Conservation (phyloP, 2,797 vertebrate species). For the Potorous gilbertii region DNA sequence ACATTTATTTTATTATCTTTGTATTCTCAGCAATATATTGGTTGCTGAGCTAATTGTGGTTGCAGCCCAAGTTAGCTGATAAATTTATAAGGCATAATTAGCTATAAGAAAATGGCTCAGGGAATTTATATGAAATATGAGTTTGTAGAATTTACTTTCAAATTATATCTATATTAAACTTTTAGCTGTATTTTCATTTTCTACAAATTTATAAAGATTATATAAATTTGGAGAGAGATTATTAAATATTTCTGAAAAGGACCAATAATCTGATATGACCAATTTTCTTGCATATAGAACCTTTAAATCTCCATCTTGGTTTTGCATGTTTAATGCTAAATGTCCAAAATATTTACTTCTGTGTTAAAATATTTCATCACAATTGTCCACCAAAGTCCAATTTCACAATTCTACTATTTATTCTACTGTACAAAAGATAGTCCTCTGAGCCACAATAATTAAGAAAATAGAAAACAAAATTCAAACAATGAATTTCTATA, state of each 20-base stretch:
- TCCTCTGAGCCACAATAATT: background rate
- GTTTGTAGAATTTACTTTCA: no score
- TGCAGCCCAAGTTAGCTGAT: no score
- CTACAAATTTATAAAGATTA: background rate
- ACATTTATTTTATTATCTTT: no score
- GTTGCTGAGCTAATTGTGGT: no score
- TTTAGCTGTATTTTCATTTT: no score
- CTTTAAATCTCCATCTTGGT: background rate
- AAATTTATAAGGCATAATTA: no score
- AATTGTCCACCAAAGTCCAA: conserved; percentile 20
- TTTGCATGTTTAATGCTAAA: conserved; percentile 31
- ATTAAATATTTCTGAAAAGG: background rate
- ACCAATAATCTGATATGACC: background rate
- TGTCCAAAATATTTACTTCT: conserved; percentile 18
- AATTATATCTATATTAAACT: no score
- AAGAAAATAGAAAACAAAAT: conserved; percentile 57
- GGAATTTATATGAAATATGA: no score
- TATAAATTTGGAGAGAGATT: background rate
- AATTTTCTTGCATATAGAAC: conserved; percentile 1
- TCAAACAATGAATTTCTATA: background rate
- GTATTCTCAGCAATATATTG: no score
- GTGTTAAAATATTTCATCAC: background rate
- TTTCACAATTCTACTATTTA: conserved; percentile 13
- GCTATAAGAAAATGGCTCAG: no score
- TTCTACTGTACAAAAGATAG: conserved; percentile 12